Percentiles rank a stretch among this genome's conserved stretches.
Evolutionary conservation across 2,888 invertebrate species (phyloP).

Genomic region (Eristalinus sepulchralis): DNA sequence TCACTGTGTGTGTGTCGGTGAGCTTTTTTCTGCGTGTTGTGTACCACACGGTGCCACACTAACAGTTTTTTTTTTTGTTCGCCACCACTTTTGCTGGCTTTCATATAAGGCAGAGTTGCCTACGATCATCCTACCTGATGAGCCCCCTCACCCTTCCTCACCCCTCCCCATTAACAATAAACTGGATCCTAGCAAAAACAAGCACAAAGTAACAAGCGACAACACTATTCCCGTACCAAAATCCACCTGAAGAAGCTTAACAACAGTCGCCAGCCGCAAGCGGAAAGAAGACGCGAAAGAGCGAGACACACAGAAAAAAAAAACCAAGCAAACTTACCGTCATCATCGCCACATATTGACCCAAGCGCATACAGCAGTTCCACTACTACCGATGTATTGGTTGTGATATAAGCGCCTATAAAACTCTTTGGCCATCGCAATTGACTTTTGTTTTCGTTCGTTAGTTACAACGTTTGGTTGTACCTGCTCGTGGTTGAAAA

Average conservation of each 20-base stretch:
- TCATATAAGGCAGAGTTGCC: conserved; percentile 44
- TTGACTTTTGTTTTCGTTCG: conserved; percentile 81
- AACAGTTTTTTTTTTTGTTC: conserved; percentile 22
- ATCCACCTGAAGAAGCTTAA: conserved; percentile 62
- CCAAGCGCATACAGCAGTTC: conserved; percentile 48
- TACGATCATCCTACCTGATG: conserved; percentile 27
- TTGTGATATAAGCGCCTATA: conserved; percentile 81
- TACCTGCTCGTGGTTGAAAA: conserved; percentile 69
- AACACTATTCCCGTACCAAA: conserved; percentile 4
- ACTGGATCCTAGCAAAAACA: conserved; percentile 56
- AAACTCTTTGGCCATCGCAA: conserved; percentile 82
- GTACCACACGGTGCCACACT: conserved; percentile 63
- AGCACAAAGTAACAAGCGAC: conserved; percentile 19
- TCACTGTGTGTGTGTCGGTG: conserved; percentile 18
- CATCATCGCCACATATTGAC: conserved; percentile 67
- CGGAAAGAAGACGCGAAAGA: conserved; percentile 55
- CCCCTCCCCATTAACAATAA: conserved; percentile 53
- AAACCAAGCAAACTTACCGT: conserved; percentile 34
- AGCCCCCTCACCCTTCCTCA: conserved; percentile 24
- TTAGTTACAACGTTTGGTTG: conserved; percentile 79
- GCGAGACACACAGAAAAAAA: conserved; percentile 30
- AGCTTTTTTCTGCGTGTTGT: conserved; percentile 24
- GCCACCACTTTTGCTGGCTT: neutral
- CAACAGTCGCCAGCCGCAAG: no score
- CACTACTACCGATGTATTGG: conserved; percentile 64